phyloP scores from a whole-genome alignment of 2,888 invertebrate genomes.

The Lithodes maja region DNA sequence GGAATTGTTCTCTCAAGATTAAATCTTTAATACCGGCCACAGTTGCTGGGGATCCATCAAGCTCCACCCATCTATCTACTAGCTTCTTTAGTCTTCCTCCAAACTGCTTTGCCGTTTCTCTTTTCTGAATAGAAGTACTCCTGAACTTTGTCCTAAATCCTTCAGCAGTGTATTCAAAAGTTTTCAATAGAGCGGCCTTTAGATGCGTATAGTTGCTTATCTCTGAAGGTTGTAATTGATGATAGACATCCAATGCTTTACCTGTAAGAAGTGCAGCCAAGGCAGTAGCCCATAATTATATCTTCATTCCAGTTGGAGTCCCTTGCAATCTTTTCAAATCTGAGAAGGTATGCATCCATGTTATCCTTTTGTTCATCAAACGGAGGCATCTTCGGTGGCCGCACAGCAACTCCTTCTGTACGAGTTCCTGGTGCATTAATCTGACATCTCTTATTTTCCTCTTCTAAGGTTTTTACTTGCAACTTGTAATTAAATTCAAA shows the following conservation, averaged over 20 bases:
- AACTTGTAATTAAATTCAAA: neutral
- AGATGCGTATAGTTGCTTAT: neutral
- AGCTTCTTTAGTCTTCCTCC: neutral
- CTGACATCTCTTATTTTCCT: no score
- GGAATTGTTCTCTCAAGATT: neutral
- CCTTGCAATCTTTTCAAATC: neutral
- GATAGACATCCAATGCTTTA: neutral
- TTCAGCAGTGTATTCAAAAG: neutral
- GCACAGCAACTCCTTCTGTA: neutral
- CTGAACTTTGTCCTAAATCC: neutral
- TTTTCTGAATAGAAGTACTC: neutral
- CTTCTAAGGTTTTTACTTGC: neutral
- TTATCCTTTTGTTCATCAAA: neutral
- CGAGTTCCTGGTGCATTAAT: no score
- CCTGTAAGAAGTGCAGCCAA: neutral
- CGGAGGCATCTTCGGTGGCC: neutral
- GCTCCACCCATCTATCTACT: neutral
- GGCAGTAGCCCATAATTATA: neutral
- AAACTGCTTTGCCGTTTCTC: neutral
- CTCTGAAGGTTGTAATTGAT: neutral
- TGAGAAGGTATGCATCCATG: neutral
- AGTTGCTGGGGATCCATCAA: neutral
- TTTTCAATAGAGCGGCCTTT: neutral
- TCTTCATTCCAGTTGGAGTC: constrained; percentile 12
- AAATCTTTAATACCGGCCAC: neutral